Conservation (phyloP, 2,797 vertebrate genomes). For the Coreius guichenoti region DNA sequence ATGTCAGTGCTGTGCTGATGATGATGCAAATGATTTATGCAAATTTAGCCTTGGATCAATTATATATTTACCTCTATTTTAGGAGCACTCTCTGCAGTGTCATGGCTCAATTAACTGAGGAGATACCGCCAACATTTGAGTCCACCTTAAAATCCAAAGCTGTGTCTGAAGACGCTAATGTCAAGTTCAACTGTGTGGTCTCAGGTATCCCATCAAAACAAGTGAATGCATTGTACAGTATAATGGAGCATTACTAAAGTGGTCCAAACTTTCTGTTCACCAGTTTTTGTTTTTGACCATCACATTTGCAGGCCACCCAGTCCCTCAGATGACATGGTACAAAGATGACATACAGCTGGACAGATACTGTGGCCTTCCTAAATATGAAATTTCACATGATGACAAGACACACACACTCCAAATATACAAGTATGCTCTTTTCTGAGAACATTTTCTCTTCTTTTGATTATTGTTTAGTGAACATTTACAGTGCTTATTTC, state of each 20-base stretch:
- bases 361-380: constrained; percentile 94
- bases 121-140: constrained; percentile 93
- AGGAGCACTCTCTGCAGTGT: constrained; percentile 96
- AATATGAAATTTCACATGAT: constrained; percentile 90
- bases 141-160: constrained; percentile 92
- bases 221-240: not conserved
- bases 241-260: not conserved
- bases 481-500: not conserved
- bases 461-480: not conserved
- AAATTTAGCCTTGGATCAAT: constrained; percentile 64
- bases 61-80: constrained; percentile 48
- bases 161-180: constrained; percentile 91
- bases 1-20: not conserved
- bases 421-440: constrained; percentile 89
- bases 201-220: constrained; percentile 82
- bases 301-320: constrained; percentile 83
- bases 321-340: constrained; percentile 96
- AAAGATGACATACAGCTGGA: constrained; percentile 95
- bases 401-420: constrained; percentile 91
- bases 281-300: not conserved
- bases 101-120: constrained; percentile 96
- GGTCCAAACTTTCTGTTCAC: not conserved
- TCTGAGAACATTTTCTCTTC: not conserved
- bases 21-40: not conserved
- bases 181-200: constrained; percentile 92